These are phyloP conservation scores for Sporophila hypoxantha DNA, from an alignment of 2,113 vertebrate species.

Conservation along the genomic window DNA sequence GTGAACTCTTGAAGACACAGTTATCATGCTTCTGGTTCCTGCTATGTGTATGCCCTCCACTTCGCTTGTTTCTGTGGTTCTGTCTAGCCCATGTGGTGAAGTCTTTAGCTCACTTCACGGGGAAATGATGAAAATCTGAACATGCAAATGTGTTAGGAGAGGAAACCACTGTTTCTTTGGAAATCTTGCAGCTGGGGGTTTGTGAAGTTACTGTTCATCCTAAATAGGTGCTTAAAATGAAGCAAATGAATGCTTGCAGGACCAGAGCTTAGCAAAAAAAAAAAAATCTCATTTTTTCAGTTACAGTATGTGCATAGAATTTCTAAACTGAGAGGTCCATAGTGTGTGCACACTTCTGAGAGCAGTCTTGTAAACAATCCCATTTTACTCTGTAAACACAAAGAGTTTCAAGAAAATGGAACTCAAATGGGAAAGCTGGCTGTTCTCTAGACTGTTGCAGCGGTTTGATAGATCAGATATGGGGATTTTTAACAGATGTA, in stretches of 20 bases:
- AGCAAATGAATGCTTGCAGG: neutral
- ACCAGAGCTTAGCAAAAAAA: neutral
- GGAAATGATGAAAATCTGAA: neutral
- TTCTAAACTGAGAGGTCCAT: neutral
- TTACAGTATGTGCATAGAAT: neutral
- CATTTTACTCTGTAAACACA: neutral
- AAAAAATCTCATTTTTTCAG: neutral
- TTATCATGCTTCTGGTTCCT: neutral
- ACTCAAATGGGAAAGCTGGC: neutral
- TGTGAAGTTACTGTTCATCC: neutral
- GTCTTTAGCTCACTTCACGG: neutral
- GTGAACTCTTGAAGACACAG: neutral
- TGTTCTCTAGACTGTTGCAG: neutral
- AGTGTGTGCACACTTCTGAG: neutral
- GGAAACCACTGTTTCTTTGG: neutral
- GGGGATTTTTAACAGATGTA: conserved; percentile 3
- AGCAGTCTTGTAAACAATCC: neutral
- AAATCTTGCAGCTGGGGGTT: neutral
- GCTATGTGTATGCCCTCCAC: neutral
- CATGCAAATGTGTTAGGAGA: neutral
- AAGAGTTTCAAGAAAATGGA: neutral
- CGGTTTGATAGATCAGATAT: neutral
- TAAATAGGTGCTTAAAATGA: neutral
- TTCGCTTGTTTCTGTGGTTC: neutral
- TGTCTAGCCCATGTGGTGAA: neutral